A percentile compares a stretch with the other conserved stretches of the same genome.
Conservation (phyloP, 2,113 vertebrate species). For the Arizona elegans region DNA sequence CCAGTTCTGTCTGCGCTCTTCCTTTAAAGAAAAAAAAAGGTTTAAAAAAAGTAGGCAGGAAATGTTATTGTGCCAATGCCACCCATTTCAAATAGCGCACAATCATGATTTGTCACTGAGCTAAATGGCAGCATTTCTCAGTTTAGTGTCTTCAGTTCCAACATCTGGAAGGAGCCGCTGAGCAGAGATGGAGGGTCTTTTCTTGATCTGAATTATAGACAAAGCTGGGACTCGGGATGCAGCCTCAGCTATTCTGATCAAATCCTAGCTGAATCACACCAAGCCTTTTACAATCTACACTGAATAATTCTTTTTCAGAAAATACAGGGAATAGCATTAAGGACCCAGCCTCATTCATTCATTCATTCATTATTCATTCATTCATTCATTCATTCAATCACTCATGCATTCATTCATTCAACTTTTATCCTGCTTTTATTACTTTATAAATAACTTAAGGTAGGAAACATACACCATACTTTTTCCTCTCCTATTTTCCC, state of each 20-base stretch:
- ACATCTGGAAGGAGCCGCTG: neutral
- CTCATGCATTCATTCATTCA: neutral
- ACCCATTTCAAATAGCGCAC: neutral
- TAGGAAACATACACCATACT: neutral
- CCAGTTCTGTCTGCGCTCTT: neutral
- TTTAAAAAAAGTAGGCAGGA: neutral
- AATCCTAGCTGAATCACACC: neutral
- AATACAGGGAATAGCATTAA: neutral
- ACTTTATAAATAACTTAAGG: neutral
- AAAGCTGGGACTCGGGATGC: neutral
- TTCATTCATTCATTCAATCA: too few relatives aligned
- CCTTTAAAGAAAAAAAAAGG: neutral
- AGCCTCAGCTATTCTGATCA: neutral
- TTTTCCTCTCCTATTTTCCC: neutral
- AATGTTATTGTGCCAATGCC: neutral
- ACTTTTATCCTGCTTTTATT: neutral
- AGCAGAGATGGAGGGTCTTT: neutral
- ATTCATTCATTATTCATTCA: too few relatives aligned
- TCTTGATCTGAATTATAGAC: neutral
- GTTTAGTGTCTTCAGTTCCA: neutral
- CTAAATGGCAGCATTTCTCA: neutral
- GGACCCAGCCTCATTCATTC: neutral
- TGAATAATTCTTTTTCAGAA: neutral
- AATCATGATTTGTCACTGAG: neutral
- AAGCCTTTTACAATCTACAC: neutral